Evolutionary conservation across 2,888 invertebrate genomes (phyloP).

Genomic region (Macropis europaea): DNA sequence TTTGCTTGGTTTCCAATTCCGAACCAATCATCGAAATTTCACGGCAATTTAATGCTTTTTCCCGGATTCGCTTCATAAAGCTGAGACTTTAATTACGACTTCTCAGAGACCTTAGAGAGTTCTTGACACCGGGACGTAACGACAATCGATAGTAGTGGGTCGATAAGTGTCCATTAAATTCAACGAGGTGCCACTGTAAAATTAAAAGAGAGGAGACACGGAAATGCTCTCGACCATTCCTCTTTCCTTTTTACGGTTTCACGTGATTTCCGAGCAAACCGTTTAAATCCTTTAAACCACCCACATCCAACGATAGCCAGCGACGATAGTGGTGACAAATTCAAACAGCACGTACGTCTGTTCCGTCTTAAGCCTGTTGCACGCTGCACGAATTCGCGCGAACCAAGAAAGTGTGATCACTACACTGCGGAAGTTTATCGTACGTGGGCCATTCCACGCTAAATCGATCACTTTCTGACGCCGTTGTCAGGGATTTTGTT

Average conservation of each 20-base stretch:
- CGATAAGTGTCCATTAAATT: neutral
- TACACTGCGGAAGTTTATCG: no score
- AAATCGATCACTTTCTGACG: no score
- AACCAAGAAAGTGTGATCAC: neutral
- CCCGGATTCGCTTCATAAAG: no score
- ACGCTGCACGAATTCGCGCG: neutral
- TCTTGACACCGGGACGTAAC: slow-evolving; percentile 5
- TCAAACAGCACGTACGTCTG: neutral
- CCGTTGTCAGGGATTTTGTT: no score
- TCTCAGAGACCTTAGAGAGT: neutral
- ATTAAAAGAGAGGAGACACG: slow-evolving; percentile 10
- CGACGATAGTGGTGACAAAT: neutral
- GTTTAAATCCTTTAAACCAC: neutral
- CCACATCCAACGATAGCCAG: no score
- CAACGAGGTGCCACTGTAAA: neutral
- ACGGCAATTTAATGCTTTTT: no score
- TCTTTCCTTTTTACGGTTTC: neutral
- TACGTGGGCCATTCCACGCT: no score
- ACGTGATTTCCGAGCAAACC: neutral
- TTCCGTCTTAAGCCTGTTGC: neutral
- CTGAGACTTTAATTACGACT: neutral
- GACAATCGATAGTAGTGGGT: neutral
- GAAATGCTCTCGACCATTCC: neutral
- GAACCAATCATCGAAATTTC: no score
- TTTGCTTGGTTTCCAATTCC: no score